Evolutionary conservation across 2,888 invertebrate genomes (phyloP), one percentile per base, ranked within the genome.

Genomic region (Caenorhabditis parvicauda): DNA sequence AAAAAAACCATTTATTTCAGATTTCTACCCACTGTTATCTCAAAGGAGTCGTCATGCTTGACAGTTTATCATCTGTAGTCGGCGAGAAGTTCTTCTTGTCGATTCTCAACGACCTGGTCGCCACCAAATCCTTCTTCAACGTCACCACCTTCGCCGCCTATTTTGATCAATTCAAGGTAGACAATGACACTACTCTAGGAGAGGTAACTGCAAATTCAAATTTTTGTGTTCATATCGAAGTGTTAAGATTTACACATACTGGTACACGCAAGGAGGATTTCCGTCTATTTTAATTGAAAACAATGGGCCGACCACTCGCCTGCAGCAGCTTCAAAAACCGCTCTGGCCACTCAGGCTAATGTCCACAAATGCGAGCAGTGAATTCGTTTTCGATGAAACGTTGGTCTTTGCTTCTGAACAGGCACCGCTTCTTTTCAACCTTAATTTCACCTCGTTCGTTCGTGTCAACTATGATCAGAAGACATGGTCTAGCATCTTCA

Each of bases 31-130:
- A 72, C 44, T 79, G 79, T 54, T 75, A 72, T 45, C 55, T 73
- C 35, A 79, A 79, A 64, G 79, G 79, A 43, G 70, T 73, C 1
- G 66, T 71, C n/a, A 53, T 68, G 38, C 62, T 79, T 12, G 72
- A 76, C 48, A 69, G 68, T 1, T 45, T 79, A 38, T 77, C 77
- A 45, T 57, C 62, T 2, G 58, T 77, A 0, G 64, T 76, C 12
- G 76, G 75, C 7, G 75, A 74, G 54, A 64, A 63, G 22, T 64
- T 59, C 46, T 59, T 77, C 49, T 43, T 75, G 6, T 48, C 65
- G 4, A 68, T 71, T 19, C 63, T 77, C 28, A 58, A 61, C 32
- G 54, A 56, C 3, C 35, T 71, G 9, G 62, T 64, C n/a, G 50
- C 39, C 3, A 49, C 54, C 4, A 55, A 60, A 39, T 50, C 59